Conservation (phyloP, 2,888 invertebrate genomes). For the Acrocera orbiculus region DNA sequence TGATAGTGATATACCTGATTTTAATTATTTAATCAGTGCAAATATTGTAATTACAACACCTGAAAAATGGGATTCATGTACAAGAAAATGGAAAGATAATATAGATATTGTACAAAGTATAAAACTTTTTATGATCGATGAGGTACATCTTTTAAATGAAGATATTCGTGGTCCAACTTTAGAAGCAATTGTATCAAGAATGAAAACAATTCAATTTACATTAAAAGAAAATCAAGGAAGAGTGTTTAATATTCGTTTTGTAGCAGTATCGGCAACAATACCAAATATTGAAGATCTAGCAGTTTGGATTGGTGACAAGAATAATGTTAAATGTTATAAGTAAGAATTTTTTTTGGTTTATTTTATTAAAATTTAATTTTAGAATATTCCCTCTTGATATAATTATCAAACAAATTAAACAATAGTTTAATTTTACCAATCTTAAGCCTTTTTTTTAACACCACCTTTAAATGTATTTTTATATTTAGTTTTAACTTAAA, state of each 20-base stretch:
- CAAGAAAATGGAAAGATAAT: conserved; percentile 55
- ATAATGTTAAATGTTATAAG: conserved; percentile 14
- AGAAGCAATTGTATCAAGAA: conserved; percentile 61
- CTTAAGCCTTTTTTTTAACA: neutral
- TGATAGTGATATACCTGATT: conserved; percentile 44
- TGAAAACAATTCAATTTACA: conserved; percentile 52
- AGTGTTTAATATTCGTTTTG: conserved; percentile 33
- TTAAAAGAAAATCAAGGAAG: neutral
- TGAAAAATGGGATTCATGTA: conserved; percentile 71
- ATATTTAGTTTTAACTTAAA: neutral
- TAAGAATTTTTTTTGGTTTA: conserved; percentile 6
- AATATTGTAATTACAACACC: conserved; percentile 63
- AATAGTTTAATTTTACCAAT: no score
- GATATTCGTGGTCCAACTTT: conserved; percentile 52
- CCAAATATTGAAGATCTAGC: conserved; percentile 61
- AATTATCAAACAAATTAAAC: no score
- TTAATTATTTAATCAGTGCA: conserved; percentile 30
- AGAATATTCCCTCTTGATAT: no score
- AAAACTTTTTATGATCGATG: conserved; percentile 54
- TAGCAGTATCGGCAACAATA: conserved; percentile 64
- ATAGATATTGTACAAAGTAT: conserved; percentile 41
- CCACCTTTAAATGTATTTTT: neutral
- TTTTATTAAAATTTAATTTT: no score
- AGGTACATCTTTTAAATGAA: conserved; percentile 60
- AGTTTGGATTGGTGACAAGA: conserved; percentile 46